A percentile compares a stretch with the other conserved stretches of the same genome.
These are phyloP conservation scores for Hylomyscus alleni DNA, from an alignment of 2,797 vertebrate species.

Conservation along the genomic window DNA sequence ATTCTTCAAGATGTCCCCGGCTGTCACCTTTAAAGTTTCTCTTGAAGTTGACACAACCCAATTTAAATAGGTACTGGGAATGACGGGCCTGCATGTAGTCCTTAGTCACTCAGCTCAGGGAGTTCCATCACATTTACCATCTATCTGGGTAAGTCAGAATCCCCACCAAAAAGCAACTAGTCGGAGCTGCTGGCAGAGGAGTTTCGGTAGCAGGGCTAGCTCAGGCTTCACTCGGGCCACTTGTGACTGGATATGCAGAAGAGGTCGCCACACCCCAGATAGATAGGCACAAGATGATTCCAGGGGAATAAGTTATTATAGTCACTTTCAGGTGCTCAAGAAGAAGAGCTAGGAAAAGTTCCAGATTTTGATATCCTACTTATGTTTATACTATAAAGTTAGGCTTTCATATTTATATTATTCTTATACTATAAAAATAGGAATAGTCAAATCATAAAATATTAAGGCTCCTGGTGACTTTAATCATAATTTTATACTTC, in stretches of 20 bases:
- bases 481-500: constrained; percentile 32
- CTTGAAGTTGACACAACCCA: neutral
- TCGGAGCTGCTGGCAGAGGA: neutral
- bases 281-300: neutral
- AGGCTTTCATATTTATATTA: neutral
- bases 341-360: constrained; percentile 21
- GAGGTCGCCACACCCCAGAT: neutral
- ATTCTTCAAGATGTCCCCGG: constrained; percentile 28
- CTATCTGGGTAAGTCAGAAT: neutral
- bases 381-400: neutral
- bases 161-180: neutral
- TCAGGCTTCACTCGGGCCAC: neutral
- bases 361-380: constrained; percentile 55
- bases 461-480: constrained; percentile 21
- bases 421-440: neutral
- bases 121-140: neutral
- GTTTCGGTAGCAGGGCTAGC: neutral
- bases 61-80: neutral
- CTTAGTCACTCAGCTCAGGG: neutral
- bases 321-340: constrained; percentile 1
- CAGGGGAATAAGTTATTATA: neutral
- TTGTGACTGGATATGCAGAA: neutral
- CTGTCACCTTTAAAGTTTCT: constrained; percentile 10
- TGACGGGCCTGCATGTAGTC: neutral
- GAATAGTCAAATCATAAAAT: neutral